Percentiles rank a stretch among this genome's conserved stretches.
Conservation (phyloP, 2,797 vertebrate genomes). For the Muraenolepis orangiensis region DNA sequence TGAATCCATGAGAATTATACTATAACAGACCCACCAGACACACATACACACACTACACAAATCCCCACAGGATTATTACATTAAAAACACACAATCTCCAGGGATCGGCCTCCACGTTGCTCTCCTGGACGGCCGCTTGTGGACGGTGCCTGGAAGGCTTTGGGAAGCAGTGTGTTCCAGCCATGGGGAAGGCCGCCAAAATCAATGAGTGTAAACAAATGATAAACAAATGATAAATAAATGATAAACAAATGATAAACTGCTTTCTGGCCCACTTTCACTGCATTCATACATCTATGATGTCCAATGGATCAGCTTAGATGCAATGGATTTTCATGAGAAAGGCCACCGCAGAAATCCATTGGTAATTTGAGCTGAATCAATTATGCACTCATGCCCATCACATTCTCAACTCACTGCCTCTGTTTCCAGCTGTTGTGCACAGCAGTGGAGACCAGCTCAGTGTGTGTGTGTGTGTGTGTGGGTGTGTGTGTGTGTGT, state of each 20-base stretch:
- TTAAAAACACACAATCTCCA: not conserved
- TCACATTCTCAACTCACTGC: conserved; percentile 47
- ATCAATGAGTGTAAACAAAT: conserved; percentile 72
- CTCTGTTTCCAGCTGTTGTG: conserved; percentile 45
- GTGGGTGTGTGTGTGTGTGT: not conserved
- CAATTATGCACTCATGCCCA: conserved; percentile 72
- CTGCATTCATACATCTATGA: conserved; percentile 67
- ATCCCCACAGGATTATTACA: not conserved
- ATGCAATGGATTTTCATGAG: conserved; percentile 62
- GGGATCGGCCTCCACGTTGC: too few species aligned
- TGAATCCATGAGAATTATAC: too few species aligned
- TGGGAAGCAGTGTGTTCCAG: not conserved
- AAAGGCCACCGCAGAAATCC: conserved; percentile 64
- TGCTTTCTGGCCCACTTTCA: conserved; percentile 58
- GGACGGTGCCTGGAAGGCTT: not conserved
- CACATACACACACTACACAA: conserved; percentile 6
- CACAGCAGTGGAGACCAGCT: conserved; percentile 23
- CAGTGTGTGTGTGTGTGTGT: not conserved
- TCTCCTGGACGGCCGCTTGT: too few species aligned
- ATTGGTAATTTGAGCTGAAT: conserved; percentile 74
- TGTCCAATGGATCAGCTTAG: conserved; percentile 61
- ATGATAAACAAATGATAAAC: conserved; percentile 70
- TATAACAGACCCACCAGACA: too few species aligned
- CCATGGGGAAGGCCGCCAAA: conserved; percentile 39
- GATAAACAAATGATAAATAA: conserved; percentile 72